Percentiles rank a stretch among this genome's conserved stretches.
Conservation (phyloP, 1,140 invertebrate species). For the Hetaerina americana region DNA sequence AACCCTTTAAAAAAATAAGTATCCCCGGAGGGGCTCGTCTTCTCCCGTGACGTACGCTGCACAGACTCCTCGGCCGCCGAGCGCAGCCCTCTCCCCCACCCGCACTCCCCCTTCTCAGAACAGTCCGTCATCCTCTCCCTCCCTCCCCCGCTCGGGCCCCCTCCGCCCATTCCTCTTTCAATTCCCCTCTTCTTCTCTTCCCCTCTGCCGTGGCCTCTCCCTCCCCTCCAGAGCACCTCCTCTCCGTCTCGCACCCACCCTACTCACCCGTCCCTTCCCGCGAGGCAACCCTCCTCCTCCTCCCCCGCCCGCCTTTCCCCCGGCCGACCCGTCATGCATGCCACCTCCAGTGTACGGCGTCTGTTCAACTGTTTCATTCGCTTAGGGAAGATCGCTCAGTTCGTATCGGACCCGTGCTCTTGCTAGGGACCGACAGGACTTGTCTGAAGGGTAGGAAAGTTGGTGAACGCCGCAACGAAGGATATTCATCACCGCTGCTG, state of each 20-base stretch:
- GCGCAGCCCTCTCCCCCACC: neutral
- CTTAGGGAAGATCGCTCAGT: neutral
- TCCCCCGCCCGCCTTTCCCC: neutral
- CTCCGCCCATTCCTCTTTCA: neutral
- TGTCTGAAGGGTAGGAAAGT: too few relatives aligned
- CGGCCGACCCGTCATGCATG: neutral
- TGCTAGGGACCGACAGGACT: too few relatives aligned
- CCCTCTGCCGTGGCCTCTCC: neutral
- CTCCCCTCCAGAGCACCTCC: neutral
- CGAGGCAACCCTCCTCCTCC: neutral
- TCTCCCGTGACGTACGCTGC: too few relatives aligned
- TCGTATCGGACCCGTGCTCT: too few relatives aligned
- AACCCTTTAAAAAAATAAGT: too few relatives aligned
- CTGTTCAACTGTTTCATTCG: neutral
- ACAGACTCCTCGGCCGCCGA: too few relatives aligned
- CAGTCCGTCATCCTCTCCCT: too few relatives aligned
- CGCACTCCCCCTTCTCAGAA: neutral
- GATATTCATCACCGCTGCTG: too few relatives aligned
- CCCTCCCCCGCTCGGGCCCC: neutral
- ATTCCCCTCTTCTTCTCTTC: neutral
- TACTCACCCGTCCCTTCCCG: neutral
- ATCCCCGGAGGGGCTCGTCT: too few relatives aligned
- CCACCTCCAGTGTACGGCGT: neutral
- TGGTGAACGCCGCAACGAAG: too few relatives aligned
- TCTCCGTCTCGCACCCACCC: neutral